These are phyloP conservation scores for Characodon lateralis DNA, from an alignment of 2,797 vertebrate genomes.

Conservation along the genomic window DNA sequence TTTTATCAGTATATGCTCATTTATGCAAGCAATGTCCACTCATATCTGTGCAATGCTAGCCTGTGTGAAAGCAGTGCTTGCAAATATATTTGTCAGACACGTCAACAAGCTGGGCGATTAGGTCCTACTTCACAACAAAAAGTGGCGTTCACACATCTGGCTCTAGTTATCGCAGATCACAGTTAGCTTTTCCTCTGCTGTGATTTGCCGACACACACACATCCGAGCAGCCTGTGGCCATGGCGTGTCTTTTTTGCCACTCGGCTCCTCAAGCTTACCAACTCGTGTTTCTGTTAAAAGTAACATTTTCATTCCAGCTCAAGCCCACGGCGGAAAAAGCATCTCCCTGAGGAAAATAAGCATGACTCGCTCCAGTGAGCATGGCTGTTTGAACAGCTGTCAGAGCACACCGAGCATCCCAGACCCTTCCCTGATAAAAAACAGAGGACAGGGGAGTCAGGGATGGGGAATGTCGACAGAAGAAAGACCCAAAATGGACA, in stretches of 20 bases:
- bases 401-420: slow-evolving; percentile 70
- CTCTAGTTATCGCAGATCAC: slow-evolving; percentile 61
- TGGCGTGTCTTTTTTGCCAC: slow-evolving; percentile 55
- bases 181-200: slow-evolving; percentile 53
- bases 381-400: slow-evolving; percentile 86
- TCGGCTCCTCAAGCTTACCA: slow-evolving; percentile 50
- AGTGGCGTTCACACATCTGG: slow-evolving; percentile 62
- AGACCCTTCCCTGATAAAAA: slow-evolving; percentile 75
- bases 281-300: slow-evolving; percentile 68
- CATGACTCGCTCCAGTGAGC: slow-evolving; percentile 77
- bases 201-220: slow-evolving; percentile 21
- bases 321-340: slow-evolving; percentile 72
- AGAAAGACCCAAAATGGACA: slow-evolving; percentile 56
- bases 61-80: background rate
- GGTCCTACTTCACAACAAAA: slow-evolving; percentile 36
- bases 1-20: background rate
- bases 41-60: background rate
- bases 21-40: background rate
- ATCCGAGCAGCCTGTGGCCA: slow-evolving; percentile 39
- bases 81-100: background rate
- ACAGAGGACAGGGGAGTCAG: slow-evolving; percentile 60
- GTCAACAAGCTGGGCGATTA: slow-evolving; percentile 12
- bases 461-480: slow-evolving; percentile 49
- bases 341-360: slow-evolving; percentile 84
- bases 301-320: slow-evolving; percentile 57